Evolutionary conservation across 2,888 invertebrate species (phyloP), one percentile per base, ranked within the genome.

Genomic region (Pinctada fucata): DNA sequence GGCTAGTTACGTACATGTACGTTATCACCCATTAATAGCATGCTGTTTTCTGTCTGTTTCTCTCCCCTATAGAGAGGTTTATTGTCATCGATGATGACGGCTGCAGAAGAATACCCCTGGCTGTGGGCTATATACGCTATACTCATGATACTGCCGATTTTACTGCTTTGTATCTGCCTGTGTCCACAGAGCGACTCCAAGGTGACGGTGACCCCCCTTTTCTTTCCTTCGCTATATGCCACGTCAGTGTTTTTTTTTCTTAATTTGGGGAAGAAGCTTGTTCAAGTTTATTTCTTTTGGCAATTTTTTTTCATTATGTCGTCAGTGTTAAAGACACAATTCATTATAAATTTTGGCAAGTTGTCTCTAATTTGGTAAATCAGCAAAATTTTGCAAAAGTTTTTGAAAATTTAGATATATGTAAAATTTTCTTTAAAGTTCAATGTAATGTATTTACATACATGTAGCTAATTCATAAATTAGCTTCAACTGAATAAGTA

Each of bases 51-150:
- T 72, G 49, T 64, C 69, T 74, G 63, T 72, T 48, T 71, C 51
- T 72, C 49, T 72, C 72, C 16, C 58, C 58, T 8, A 58, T 8
- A 58, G n/a, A n/a, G n/a, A 91, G 96, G 89, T 73, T 82, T 89
- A 70, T 94, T 97, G 93, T 95, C 95, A 90, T 95, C 96, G 88
- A 93, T 96, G 88, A 94, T 96, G 89, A 94, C 95, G 91, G 95
- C 95, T 91, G 96, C 97, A 82, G 95, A 96, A 88, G 96, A 96
- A 83, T 95, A 96, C 91, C 98, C 98, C 51, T 97, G 97, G 96
- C 94, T 97, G 89, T 98, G 97, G 96, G 97, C 95, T 71, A 95
- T 97, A 75, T 96, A 96, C 93, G 94, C 97, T 89, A 93, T 97
- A 85, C 95, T 95, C 79, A 93, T 96, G 89, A 96, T 96, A 90